Evolutionary conservation across 1,140 invertebrate species (phyloP), one percentile per base, ranked within the genome.

Genomic region (Steinernema khuongi): DNA sequence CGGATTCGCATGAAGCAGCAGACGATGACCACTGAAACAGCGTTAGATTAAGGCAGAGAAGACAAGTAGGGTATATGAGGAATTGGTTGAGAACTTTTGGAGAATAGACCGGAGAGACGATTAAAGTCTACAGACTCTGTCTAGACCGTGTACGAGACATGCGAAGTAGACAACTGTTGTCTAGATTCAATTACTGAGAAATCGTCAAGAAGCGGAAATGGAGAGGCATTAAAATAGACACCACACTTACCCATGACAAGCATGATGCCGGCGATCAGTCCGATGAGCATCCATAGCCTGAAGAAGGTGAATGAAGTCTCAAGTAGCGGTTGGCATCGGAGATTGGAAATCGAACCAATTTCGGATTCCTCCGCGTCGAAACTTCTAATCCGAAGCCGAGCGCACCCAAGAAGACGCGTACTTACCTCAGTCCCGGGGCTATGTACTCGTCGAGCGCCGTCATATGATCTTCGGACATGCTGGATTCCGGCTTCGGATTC

Each of bases 211-310:
- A n/a, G 30, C 26, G 4, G 60, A 67, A 68, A 17, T 18, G 7
- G 30, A 31, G 36, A 2, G 17, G 18, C 19, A 44, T 44, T 18
- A 44, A 44, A 44, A 44, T 44, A 19, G 66, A n/a, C 41, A 17
- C n/a, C 70, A 67, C 33, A 74, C 76, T 50, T 31, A 77, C 77
- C 77, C 82, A 84, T 84, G 31, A 85, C 75, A 19, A 84, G 77
- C n/a, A 84, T 71, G 50, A 84, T 82, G 29, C 78, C 74, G 28
- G 75, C 75, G 41, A 84, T 80, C 17, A 84, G 71, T 11, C 80
- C 82, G 60, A 84, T 84, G 17, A 84, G 70, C 82, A 84, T 84
- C 82, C 82, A 84, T 28, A 84, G 70, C 32, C 82, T 60, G 50
- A 60, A 22, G 26, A 17, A 7, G 14, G 4, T 22, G 50, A 4